Conservation (phyloP, 2,888 invertebrate species). For the Nomada ruficornis region DNA sequence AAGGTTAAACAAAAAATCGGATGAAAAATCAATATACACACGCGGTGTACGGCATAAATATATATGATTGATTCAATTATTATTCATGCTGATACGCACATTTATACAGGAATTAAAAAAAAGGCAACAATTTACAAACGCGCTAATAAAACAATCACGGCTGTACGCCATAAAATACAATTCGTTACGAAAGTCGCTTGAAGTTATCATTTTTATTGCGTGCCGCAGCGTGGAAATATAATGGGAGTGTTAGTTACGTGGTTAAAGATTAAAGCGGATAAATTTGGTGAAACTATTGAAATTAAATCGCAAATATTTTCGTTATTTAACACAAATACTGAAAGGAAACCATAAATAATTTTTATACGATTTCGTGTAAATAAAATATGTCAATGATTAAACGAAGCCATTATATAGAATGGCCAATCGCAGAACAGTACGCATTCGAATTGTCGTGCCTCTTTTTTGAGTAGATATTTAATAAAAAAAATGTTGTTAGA, state of each 20-base stretch:
- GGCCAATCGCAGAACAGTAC: no score
- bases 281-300: not conserved
- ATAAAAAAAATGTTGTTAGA: no score
- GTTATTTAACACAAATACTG: no score
- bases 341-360: no score
- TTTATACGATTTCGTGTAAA: no score
- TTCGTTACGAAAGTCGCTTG: constrained; percentile 32
- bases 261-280: not conserved
- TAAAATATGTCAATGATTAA: no score
- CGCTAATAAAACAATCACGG: constrained; percentile 20
- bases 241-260: not conserved
- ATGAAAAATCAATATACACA: constrained; percentile 7
- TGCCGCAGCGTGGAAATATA: not conserved
- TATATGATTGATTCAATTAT: constrained; percentile 29
- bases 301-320: not conserved
- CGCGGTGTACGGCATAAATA: not conserved
- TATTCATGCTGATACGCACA: constrained; percentile 28
- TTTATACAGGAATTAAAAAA: constrained; percentile 28
- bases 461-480: no score
- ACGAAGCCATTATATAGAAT: no score
- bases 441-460: no score
- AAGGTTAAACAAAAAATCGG: constrained; percentile 9
- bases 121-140: constrained; percentile 7
- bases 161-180: constrained; percentile 20
- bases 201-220: constrained; percentile 33